Conservation (phyloP, 1,140 invertebrate species). For the Halyomorpha halys region DNA sequence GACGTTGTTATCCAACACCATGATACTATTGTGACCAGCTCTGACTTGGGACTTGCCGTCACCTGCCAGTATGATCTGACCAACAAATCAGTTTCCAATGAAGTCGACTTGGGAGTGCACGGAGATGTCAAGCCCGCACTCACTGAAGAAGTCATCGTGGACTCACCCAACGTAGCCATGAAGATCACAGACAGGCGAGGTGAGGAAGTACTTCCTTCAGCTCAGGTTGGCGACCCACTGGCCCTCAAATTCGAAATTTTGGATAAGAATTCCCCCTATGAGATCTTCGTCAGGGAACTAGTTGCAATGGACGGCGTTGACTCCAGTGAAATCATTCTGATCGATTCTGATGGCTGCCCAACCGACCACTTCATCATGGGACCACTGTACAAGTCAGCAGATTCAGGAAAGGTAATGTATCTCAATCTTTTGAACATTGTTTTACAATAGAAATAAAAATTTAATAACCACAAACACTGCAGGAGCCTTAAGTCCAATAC, state of each 20-base stretch:
- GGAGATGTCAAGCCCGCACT: constrained; percentile 67
- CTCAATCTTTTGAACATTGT: no score
- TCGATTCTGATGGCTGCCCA: constrained; percentile 84
- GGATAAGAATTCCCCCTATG: constrained; percentile 82
- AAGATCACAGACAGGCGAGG: constrained; percentile 78
- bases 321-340: constrained; percentile 81
- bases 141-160: constrained; percentile 71
- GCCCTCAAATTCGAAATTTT: constrained; percentile 85
- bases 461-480: no score
- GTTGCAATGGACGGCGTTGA: constrained; percentile 90
- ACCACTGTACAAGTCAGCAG: constrained; percentile 67
- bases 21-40: constrained; percentile 88
- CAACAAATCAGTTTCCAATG: constrained; percentile 86
- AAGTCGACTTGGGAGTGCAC: constrained; percentile 78
- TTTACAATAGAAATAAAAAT: no score
- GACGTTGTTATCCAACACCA: constrained; percentile 90
- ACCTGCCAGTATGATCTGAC: constrained; percentile 88
- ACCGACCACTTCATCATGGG: constrained; percentile 90
- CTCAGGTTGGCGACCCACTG: constrained; percentile 79
- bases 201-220: constrained; percentile 65
- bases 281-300: constrained; percentile 86
- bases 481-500: no score
- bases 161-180: constrained; percentile 89
- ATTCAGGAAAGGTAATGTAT: constrained; percentile 45
- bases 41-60: constrained; percentile 80